phyloP scores from a whole-genome alignment of 1,140 invertebrate genomes.

The Drosophila tani region DNA sequence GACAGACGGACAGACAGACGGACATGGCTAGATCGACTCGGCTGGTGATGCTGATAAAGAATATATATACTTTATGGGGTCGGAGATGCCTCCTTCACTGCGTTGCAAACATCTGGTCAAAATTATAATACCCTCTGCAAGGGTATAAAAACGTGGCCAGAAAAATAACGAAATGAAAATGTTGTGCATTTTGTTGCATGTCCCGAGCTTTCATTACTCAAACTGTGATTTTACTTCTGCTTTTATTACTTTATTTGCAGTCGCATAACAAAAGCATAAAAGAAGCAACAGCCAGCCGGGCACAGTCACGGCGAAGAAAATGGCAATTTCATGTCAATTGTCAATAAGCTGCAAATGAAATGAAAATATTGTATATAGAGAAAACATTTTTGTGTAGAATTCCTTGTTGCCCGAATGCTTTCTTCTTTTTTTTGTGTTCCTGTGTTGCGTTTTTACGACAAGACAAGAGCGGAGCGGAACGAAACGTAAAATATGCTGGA shows the following conservation, averaged over 20 bases:
- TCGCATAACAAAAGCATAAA: conserved; percentile 77
- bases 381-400: conserved; percentile 67
- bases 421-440: conserved; percentile 16
- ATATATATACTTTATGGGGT: too few relatives aligned
- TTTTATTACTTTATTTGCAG: conserved; percentile 82
- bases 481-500: conserved; percentile 63
- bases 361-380: conserved; percentile 80
- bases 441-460: conserved; percentile 66
- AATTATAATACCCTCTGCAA: too few relatives aligned
- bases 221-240: conserved; percentile 24
- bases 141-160: conserved; percentile 18
- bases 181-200: conserved; percentile 56
- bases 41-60: too few relatives aligned
- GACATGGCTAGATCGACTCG: too few relatives aligned
- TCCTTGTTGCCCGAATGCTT: conserved; percentile 28
- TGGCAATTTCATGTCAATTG: conserved; percentile 82
- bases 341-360: conserved; percentile 85
- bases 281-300: conserved; percentile 41
- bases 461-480: conserved; percentile 31
- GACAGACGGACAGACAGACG: too few relatives aligned
- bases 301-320: conserved; percentile 28
- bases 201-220: conserved; percentile 34
- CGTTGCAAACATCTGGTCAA: too few relatives aligned
- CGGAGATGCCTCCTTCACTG: too few relatives aligned
- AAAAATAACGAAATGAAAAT: conserved; percentile 32